A percentile compares a stretch with the other conserved stretches of the same genome.
Conservation (phyloP, 2,888 invertebrate species). For the Clepsis dumicolana region DNA sequence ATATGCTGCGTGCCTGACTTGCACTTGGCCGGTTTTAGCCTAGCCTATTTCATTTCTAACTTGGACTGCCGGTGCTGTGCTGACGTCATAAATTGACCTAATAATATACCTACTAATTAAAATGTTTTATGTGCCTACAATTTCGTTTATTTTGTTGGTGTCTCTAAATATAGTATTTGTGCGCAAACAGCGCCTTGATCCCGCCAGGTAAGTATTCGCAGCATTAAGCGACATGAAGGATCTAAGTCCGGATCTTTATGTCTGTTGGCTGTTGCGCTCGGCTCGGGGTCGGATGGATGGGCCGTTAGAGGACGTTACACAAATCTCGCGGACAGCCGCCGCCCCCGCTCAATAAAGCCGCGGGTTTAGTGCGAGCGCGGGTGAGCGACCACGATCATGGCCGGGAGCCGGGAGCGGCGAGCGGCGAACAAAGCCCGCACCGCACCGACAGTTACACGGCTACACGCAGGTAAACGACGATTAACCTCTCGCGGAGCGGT, state of each 20-base stretch:
- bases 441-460: slow-evolving; percentile 64
- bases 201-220: slow-evolving; percentile 17
- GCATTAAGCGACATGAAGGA: slow-evolving; percentile 12
- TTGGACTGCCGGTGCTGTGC: no score
- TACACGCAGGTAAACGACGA: slow-evolving; percentile 73
- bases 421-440: slow-evolving; percentile 67
- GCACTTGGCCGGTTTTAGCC: no score
- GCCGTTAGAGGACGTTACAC: slow-evolving; percentile 63
- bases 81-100: no score
- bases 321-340: slow-evolving; percentile 70
- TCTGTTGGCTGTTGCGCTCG: slow-evolving; percentile 29
- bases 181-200: slow-evolving; percentile 3
- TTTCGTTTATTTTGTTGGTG: no score
- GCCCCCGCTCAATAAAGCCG: slow-evolving; percentile 76
- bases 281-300: slow-evolving; percentile 62
- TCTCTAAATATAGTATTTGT: no score
- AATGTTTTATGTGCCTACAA: no score
- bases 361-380: slow-evolving; percentile 69
- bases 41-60: no score
- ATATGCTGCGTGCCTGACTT: no score
- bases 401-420: no score
- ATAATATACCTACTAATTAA: no score
- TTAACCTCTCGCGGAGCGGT: slow-evolving; percentile 76
- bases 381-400: slow-evolving; percentile 82
- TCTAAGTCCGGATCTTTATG: slow-evolving; percentile 35